phyloP scores from a whole-genome alignment of 2,888 invertebrate species.

The Hypsopygia costalis region DNA sequence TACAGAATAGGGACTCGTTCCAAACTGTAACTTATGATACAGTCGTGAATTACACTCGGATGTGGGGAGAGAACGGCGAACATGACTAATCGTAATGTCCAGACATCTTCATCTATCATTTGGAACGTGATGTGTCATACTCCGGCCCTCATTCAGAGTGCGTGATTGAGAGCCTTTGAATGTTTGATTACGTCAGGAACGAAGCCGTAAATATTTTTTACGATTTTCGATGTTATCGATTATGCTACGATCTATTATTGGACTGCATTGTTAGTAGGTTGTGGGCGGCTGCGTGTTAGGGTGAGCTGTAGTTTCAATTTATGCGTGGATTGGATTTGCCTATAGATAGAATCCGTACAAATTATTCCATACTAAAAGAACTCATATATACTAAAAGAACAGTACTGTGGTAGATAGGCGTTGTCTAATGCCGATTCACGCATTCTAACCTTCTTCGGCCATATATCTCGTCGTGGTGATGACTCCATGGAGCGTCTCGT shows the following conservation, averaged over 20 bases:
- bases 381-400: no score
- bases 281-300: no score
- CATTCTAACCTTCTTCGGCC: no score
- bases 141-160: slow-evolving; percentile 25
- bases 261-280: no score
- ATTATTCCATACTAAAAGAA: no score
- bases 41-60: slow-evolving; percentile 37
- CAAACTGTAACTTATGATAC: slow-evolving; percentile 22
- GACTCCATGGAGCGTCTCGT: no score
- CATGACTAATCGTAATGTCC: slow-evolving; percentile 56
- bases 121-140: slow-evolving; percentile 55
- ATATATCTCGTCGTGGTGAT: no score
- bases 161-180: slow-evolving; percentile 45
- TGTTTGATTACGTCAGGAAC: slow-evolving; percentile 33
- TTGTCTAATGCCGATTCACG: no score
- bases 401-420: no score
- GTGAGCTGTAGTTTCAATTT: no score
- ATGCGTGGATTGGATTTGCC: no score
- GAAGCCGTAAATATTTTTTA: background rate
- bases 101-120: slow-evolving; percentile 53
- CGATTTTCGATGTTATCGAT: background rate
- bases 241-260: background rate
- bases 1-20: slow-evolving; percentile 18
- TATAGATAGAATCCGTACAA: no score
- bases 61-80: slow-evolving; percentile 27